Base-by-base conservation (phyloP, 2,797 vertebrate species). In the Glyptemys insculpta region DNA sequence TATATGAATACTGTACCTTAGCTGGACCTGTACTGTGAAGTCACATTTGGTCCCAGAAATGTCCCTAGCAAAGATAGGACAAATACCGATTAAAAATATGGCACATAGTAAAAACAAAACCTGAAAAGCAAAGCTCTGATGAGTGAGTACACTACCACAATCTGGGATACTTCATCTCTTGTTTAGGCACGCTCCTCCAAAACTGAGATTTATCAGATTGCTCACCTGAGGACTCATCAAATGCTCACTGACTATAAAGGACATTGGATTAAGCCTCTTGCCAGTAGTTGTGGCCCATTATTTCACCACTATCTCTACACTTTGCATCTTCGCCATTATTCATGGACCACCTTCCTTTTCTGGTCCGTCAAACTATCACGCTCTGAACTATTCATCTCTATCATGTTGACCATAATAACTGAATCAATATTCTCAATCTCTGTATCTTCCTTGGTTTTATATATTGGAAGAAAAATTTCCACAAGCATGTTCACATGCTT, bases 41-140 rank as follows among this genome's bases (percentile, higher is more conserved):
- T 99, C 99, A 97, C 99, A 99, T 98, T 99, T 99, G 99, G 99
- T 99, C 99, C 99, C 99, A 97, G 99, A 99, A 98, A 99, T 99
- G 98, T 99, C 99, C 99, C 99, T 99, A 92, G 89, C 82, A 97
- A 95, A 57, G 87, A 96, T 1, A 97, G 10, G 91, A 95, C n/a
- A 93, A 86, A 68, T 1, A 12, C 3, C 83, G 90, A 93, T 81
- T 97, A 95, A 86, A 12, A 85, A 96, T 88, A 79, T 50, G 41
- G 41, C 27, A 83, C 15, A 86, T 65, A 49, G 79, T 79, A 54
- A 92, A 93, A 88, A 62, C 49, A 18, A 56, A 79, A 50, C 29
- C 74, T 31, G 89, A 78, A 85, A 83, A 84, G 47, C n/a, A 80
- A 68, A n/a, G 65, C n/a, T 68, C 65, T 41, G 37, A 68, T 37